Evolutionary conservation across 1,140 invertebrate species (phyloP).

Genomic region (Meloidogyne chitwoodi): DNA sequence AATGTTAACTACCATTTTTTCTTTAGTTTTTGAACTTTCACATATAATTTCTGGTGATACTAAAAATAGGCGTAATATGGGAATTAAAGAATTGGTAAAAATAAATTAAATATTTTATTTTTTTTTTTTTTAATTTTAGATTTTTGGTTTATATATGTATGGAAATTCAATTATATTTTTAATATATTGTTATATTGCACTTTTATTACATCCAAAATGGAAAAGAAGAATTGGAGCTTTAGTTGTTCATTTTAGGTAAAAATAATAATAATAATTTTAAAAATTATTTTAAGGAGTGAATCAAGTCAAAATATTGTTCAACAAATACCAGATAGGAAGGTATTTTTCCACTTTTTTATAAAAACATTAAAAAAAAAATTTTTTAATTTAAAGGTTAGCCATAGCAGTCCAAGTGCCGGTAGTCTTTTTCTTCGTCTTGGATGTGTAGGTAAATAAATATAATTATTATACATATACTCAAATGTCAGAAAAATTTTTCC

Average conservation of each 20-base stretch:
- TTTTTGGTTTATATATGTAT: conserved; percentile 94
- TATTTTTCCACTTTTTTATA: neutral
- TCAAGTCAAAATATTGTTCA: conserved; percentile 14
- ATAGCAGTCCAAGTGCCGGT: conserved; percentile 85
- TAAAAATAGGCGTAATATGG: conserved; percentile 31
- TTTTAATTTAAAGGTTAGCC: conserved; percentile 79
- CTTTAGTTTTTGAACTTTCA: conserved; percentile 52
- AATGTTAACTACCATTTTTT: conserved; percentile 55
- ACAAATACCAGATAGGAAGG: neutral
- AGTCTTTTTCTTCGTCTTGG: conserved; percentile 92
- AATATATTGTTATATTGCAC: conserved; percentile 90
- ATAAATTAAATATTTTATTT: conserved; percentile 4
- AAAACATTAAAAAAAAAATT: conserved; percentile 20
- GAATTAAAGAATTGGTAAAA: conserved; percentile 47
- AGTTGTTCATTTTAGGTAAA: neutral
- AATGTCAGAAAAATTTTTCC: neutral
- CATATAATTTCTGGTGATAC: conserved; percentile 41
- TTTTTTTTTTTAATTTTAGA: conserved; percentile 66
- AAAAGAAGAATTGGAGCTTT: conserved; percentile 20
- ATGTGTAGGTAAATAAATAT: conserved; percentile 74
- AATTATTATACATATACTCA: neutral
- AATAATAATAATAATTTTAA: conserved; percentile 2
- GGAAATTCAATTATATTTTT: conserved; percentile 88
- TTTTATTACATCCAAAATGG: conserved; percentile 78
- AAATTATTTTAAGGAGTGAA: conserved; percentile 2